A percentile compares a stretch with the other conserved stretches of the same genome.
phyloP scores from a whole-genome alignment of 92 coral and sea anemone species.

The Metridium senile region DNA sequence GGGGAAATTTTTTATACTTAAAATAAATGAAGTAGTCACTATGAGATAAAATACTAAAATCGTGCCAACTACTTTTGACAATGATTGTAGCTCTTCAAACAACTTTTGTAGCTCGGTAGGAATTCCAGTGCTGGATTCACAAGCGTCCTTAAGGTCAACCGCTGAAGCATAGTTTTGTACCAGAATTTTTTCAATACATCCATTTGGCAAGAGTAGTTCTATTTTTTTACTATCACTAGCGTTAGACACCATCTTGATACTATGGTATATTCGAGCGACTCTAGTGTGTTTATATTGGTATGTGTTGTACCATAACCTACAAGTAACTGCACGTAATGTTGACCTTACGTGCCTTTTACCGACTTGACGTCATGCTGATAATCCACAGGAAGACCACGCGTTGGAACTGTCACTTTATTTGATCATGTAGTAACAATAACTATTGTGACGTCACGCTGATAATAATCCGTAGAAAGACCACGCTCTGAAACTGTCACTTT shows the following conservation, averaged over 20 bases:
- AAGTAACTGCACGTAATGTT: constrained; percentile 18
- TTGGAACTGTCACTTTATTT: not conserved
- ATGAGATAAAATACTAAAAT: no score
- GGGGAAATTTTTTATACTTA: no score
- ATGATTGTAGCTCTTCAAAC: constrained; percentile 38
- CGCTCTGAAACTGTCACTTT: no score
- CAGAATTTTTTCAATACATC: constrained; percentile 38
- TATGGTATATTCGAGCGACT: not conserved
- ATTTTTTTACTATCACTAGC: constrained; percentile 17
- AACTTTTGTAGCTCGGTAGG: constrained; percentile 63
- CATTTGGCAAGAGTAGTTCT: constrained; percentile 60
- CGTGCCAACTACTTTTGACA: no score
- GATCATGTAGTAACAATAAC: not conserved
- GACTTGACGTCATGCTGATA: constrained; percentile 14
- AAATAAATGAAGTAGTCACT: no score
- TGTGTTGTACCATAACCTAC: not conserved
- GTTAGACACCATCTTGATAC: constrained; percentile 20
- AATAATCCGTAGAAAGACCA: no score
- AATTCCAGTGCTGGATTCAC: constrained; percentile 71
- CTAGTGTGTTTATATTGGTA: not conserved
- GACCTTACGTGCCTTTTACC: constrained; percentile 21
- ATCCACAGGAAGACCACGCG: not conserved
- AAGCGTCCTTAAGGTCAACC: constrained; percentile 56
- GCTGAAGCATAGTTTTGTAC: constrained; percentile 40
- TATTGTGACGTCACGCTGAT: no score